Percentiles rank a stretch among this genome's conserved stretches.
Conservation (phyloP, 1,140 invertebrate species). For the Heliconius eleuchia region DNA sequence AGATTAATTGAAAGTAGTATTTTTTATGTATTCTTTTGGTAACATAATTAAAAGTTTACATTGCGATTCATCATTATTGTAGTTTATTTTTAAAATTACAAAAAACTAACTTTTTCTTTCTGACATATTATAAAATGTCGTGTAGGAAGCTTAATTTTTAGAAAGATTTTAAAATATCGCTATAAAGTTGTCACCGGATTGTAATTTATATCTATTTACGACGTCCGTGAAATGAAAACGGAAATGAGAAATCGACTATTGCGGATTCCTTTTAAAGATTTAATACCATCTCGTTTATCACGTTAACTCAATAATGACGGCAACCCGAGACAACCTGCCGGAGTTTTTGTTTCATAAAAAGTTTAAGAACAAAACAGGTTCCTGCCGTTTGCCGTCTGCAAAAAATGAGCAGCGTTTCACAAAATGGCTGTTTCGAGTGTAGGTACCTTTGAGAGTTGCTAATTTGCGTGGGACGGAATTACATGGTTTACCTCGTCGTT, state of each 20-base stretch:
- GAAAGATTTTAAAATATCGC: neutral
- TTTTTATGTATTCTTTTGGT: neutral
- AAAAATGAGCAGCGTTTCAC: conserved; percentile 41
- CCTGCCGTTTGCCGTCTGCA: conserved; percentile 32
- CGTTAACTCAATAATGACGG: conserved; percentile 33
- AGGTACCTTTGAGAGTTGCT: conserved; percentile 36
- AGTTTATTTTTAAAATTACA: conserved; percentile 2
- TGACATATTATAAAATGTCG: neutral
- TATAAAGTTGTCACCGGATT: conserved; percentile 24
- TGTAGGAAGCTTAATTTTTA: neutral
- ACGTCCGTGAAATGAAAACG: conserved; percentile 35
- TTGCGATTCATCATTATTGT: neutral
- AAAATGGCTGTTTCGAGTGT: conserved; percentile 43
- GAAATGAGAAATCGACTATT: conserved; percentile 38
- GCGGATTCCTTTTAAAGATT: conserved; percentile 38
- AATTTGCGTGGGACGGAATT: conserved; percentile 38
- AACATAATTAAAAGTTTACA: neutral
- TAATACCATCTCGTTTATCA: conserved; percentile 38
- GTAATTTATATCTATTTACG: conserved; percentile 31
- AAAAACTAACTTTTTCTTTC: neutral
- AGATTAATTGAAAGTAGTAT: neutral
- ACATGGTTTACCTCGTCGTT: conserved; percentile 29
- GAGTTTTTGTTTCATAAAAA: conserved; percentile 44
- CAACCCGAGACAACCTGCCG: conserved; percentile 35
- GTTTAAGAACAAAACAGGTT: conserved; percentile 47